These are phyloP conservation scores for Sterna hirundo DNA, from an alignment of 2,113 vertebrate genomes.

Conservation along the genomic window DNA sequence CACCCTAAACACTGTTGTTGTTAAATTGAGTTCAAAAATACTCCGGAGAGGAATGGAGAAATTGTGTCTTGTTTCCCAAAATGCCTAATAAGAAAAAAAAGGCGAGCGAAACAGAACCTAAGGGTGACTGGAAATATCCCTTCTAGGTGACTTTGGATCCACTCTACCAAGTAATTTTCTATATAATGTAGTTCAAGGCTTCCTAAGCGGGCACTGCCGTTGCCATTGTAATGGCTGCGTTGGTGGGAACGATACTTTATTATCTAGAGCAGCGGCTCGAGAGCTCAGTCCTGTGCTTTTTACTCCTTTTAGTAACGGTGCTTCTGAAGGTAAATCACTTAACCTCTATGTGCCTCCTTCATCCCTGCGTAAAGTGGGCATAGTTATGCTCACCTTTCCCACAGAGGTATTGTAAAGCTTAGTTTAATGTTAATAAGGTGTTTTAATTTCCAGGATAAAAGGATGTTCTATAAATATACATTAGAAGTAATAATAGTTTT, in stretches of 20 bases:
- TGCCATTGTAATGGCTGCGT: background rate
- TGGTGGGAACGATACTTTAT: slow-evolving; percentile 22
- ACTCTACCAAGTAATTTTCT: slow-evolving; percentile 8
- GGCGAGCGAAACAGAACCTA: background rate
- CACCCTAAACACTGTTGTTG: background rate
- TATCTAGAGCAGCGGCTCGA: background rate
- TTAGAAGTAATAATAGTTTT: slow-evolving; percentile 64
- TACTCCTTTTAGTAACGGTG: slow-evolving; percentile 11
- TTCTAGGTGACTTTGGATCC: slow-evolving; percentile 39
- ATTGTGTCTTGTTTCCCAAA: background rate
- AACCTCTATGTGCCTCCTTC: slow-evolving; percentile 51
- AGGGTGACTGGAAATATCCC: background rate
- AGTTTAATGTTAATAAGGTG: slow-evolving; percentile 61
- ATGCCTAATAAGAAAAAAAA: background rate
- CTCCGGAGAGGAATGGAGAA: background rate
- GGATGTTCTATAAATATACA: slow-evolving; percentile 58
- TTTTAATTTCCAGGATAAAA: slow-evolving; percentile 60
- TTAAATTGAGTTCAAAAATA: background rate
- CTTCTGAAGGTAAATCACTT: slow-evolving; percentile 44
- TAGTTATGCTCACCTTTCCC: slow-evolving; percentile 43
- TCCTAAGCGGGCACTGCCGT: background rate
- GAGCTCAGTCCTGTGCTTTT: background rate
- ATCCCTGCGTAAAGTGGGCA: slow-evolving; percentile 17
- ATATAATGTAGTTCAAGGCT: background rate
- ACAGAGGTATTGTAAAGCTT: slow-evolving; percentile 62